Percentiles rank a stretch among this genome's conserved stretches.
Evolutionary conservation across 2,888 invertebrate genomes (phyloP).

Genomic region (Euclidia mi): DNA sequence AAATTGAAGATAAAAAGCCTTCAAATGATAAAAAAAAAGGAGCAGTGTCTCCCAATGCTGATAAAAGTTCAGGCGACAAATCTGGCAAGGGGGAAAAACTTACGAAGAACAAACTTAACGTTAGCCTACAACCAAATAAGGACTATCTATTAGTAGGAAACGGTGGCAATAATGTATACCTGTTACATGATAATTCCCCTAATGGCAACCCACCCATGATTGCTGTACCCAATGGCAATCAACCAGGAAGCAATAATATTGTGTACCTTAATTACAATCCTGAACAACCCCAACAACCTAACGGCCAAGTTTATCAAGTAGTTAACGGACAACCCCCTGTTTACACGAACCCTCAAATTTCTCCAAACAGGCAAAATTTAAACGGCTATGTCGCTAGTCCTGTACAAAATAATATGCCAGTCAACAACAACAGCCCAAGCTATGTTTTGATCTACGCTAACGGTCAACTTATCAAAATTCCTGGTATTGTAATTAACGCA

Average conservation of each 20-base stretch:
- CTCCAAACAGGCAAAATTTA: conserved; percentile 16
- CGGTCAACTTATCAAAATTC: conserved; percentile 40
- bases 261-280: conserved; percentile 38
- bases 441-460: conserved; percentile 43
- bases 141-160: conserved; percentile 40
- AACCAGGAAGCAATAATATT: conserved; percentile 24
- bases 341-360: conserved; percentile 18
- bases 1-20: neutral
- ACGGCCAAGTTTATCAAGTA: conserved; percentile 29
- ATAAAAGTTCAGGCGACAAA: conserved; percentile 2
- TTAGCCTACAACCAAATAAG: conserved; percentile 28
- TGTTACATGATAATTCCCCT: conserved; percentile 45
- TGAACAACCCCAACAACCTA: conserved; percentile 32
- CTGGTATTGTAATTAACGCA: conserved; percentile 38
- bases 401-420: conserved; percentile 6
- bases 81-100: conserved; percentile 33
- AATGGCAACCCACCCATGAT: conserved; percentile 7
- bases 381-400: conserved; percentile 17
- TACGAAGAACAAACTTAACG: neutral
- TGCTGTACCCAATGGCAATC: neutral
- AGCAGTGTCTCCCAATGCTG: neutral
- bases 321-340: conserved; percentile 23
- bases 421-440: conserved; percentile 25
- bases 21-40: neutral
- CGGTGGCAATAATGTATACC: conserved; percentile 31